Evolutionary conservation across 2,888 invertebrate species (phyloP).

Genomic region (Phalangium opilio): DNA sequence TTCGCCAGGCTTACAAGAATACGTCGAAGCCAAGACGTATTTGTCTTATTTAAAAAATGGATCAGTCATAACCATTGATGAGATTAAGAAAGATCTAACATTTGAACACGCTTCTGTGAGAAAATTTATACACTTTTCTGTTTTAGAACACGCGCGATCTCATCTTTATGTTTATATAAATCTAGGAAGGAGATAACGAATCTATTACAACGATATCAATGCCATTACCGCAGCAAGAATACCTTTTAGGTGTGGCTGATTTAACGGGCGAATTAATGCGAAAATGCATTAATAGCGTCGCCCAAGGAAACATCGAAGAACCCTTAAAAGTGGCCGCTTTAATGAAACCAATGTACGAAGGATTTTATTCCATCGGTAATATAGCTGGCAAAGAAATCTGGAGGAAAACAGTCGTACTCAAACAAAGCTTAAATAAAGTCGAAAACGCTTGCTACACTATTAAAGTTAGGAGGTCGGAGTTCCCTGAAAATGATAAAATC

Average conservation of each 20-base stretch:
- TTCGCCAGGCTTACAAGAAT: conserved; percentile 55
- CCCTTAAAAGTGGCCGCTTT: conserved; percentile 48
- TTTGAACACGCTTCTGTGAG: not conserved
- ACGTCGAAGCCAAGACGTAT: conserved; percentile 67
- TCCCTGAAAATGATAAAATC: conserved; percentile 34
- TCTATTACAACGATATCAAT: not conserved
- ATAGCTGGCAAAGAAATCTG: conserved; percentile 45
- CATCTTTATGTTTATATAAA: conserved; percentile 10
- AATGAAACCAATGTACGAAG: conserved; percentile 41
- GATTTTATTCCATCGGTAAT: conserved; percentile 39
- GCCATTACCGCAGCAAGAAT: conserved; percentile 35
- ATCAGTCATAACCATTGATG: conserved; percentile 43
- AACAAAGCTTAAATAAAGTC: conserved; percentile 62
- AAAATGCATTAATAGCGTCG: conserved; percentile 63
- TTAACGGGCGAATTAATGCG: conserved; percentile 83
- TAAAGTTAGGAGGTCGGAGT: conserved; percentile 60
- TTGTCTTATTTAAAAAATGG: conserved; percentile 49
- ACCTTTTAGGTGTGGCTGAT: conserved; percentile 65
- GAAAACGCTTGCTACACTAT: conserved; percentile 69
- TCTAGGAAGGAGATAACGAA: not conserved
- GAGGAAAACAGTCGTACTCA: conserved; percentile 52
- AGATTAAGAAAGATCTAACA: conserved; percentile 32
- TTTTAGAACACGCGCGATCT: not conserved
- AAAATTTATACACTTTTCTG: not conserved
- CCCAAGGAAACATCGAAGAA: conserved; percentile 52